Evolutionary conservation across 37 sponge, comb jelly and placozoan genomes (phyloP).

Genomic region (Bolinopsis microptera): DNA sequence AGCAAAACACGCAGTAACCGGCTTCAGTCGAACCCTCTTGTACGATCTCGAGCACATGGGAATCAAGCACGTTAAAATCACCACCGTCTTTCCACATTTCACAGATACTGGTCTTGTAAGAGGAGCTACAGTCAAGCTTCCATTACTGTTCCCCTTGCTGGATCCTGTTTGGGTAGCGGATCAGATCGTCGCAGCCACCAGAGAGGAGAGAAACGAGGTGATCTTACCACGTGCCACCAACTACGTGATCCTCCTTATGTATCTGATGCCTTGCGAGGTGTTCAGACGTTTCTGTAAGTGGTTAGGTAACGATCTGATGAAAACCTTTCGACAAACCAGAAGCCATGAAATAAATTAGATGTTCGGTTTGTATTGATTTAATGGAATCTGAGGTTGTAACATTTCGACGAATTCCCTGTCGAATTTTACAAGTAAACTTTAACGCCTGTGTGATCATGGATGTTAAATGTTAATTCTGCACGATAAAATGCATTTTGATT

Average conservation of each 20-base stretch:
- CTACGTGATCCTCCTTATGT: neutral
- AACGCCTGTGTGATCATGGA: too few relatives aligned
- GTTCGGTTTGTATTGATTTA: neutral
- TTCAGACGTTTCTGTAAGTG: neutral
- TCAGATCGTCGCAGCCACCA: neutral
- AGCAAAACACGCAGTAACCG: slow-evolving; percentile 50
- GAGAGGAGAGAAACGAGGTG: slow-evolving; percentile 42
- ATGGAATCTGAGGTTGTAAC: too few relatives aligned
- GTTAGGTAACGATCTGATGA: slow-evolving; percentile 59
- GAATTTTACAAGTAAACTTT: too few relatives aligned
- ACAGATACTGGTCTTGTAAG: neutral
- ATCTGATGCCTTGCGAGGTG: neutral
- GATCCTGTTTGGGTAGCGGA: slow-evolving; percentile 17
- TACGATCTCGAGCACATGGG: slow-evolving; percentile 43
- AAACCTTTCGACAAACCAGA: neutral
- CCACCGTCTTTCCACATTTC: slow-evolving; percentile 53
- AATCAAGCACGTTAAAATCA: neutral
- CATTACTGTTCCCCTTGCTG: slow-evolving; percentile 8
- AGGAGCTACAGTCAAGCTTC: slow-evolving; percentile 44
- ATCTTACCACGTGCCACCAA: slow-evolving; percentile 14
- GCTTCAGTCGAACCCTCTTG: neutral
- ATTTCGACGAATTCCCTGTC: too few relatives aligned
- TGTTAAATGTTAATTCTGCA: too few relatives aligned
- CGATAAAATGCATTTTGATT: too few relatives aligned
- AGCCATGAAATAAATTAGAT: neutral